Evolutionary conservation across 2,113 vertebrate species (phyloP).

Genomic region (Himantopus leucocephalus): DNA sequence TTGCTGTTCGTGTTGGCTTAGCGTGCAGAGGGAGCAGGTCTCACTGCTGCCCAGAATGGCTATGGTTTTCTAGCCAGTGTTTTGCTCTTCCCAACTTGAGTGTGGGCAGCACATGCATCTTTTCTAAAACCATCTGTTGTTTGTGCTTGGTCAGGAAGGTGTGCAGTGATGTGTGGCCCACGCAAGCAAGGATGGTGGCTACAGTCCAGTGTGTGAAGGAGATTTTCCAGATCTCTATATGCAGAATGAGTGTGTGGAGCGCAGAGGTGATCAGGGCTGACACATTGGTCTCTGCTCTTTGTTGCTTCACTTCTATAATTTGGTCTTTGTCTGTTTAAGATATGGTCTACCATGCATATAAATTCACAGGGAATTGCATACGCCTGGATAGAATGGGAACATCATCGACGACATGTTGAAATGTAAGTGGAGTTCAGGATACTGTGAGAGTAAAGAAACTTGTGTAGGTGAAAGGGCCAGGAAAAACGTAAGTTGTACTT

Average conservation of each 20-base stretch:
- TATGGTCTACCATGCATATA: neutral
- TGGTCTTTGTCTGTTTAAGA: neutral
- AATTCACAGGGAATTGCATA: neutral
- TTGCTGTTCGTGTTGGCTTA: neutral
- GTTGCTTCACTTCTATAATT: neutral
- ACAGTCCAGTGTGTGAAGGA: neutral
- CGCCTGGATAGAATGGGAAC: neutral
- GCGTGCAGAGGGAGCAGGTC: neutral
- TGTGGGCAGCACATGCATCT: neutral
- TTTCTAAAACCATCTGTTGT: neutral
- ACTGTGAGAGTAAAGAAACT: neutral
- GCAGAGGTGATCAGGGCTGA: neutral
- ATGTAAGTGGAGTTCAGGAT: neutral
- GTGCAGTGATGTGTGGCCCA: neutral
- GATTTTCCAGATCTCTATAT: neutral
- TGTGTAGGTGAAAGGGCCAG: neutral
- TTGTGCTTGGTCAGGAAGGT: slow-evolving; percentile 14
- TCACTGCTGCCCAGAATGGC: neutral
- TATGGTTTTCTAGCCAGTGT: neutral
- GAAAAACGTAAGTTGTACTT: neutral
- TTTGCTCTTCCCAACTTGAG: neutral
- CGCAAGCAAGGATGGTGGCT: neutral
- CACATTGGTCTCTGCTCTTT: neutral
- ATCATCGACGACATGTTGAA: neutral
- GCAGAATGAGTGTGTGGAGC: neutral